Percentiles rank a stretch among this genome's conserved stretches.
Conservation (phyloP, 1,140 invertebrate genomes). For the Ceratina calcarata region DNA sequence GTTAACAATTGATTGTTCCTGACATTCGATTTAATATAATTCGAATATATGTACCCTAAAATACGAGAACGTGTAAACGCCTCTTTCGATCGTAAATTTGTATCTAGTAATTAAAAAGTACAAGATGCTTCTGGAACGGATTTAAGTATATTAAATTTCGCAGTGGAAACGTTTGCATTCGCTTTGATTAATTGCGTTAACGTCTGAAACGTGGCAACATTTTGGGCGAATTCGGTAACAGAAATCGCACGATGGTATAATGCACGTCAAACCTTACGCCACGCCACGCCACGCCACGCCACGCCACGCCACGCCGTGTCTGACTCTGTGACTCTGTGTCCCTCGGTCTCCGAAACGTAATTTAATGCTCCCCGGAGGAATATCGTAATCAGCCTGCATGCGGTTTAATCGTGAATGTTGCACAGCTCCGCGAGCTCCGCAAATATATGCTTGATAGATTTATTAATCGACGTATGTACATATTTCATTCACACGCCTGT, state of each 20-base stretch:
- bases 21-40: too few species aligned
- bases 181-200: neutral
- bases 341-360: constrained; percentile 20
- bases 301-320: neutral
- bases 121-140: too few species aligned
- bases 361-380: constrained; percentile 39
- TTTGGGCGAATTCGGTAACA: neutral
- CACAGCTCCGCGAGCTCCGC: neutral
- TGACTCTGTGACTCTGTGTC: neutral
- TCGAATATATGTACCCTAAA: too few species aligned
- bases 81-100: too few species aligned
- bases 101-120: too few species aligned
- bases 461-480: constrained; percentile 21
- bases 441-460: constrained; percentile 18
- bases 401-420: constrained; percentile 23
- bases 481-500: neutral
- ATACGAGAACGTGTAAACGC: too few species aligned
- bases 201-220: neutral
- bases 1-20: neutral
- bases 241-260: constrained; percentile 7
- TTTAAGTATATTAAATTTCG: neutral
- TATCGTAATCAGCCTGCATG: constrained; percentile 32
- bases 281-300: neutral
- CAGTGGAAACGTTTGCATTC: neutral
- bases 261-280: constrained; percentile 17